These are phyloP conservation scores for Daboia siamensis DNA, from an alignment of 2,113 vertebrate species.

Conservation along the genomic window DNA sequence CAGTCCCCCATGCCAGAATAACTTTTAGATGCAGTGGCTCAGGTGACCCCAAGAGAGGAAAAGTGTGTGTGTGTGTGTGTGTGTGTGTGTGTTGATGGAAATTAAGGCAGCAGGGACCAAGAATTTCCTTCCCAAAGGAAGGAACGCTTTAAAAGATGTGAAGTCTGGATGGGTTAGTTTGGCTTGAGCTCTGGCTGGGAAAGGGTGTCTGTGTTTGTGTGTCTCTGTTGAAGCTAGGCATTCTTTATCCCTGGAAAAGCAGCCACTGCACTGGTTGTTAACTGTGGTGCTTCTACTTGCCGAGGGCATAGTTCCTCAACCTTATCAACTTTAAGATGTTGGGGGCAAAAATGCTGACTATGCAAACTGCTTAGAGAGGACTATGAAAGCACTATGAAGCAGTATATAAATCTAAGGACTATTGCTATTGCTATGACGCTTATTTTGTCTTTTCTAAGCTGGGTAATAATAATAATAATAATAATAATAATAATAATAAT, in stretches of 20 bases:
- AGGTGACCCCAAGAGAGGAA: not conserved
- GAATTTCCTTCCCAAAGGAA: conserved; percentile 3
- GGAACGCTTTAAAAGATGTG: conserved; percentile 17
- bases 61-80: not conserved
- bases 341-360: no score
- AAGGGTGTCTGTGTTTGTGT: no score
- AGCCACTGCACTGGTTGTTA: not conserved
- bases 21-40: conserved; percentile 44
- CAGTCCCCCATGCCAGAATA: conserved; percentile 45
- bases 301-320: not conserved
- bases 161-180: not conserved
- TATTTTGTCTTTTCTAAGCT: not conserved
- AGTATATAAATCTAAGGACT: no score
- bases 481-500: no score
- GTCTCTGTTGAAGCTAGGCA: not conserved
- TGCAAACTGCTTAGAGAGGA: no score
- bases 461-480: no score
- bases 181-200: not conserved
- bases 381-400: no score
- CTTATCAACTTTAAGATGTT: not conserved
- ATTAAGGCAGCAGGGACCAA: not conserved
- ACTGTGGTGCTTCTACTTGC: not conserved
- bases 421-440: not conserved
- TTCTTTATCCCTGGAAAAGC: not conserved
- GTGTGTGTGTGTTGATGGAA: not conserved